Percentiles rank a stretch among this genome's conserved stretches.
Evolutionary conservation across 2,888 invertebrate genomes (phyloP).

Genomic region (Drosophila colorata): DNA sequence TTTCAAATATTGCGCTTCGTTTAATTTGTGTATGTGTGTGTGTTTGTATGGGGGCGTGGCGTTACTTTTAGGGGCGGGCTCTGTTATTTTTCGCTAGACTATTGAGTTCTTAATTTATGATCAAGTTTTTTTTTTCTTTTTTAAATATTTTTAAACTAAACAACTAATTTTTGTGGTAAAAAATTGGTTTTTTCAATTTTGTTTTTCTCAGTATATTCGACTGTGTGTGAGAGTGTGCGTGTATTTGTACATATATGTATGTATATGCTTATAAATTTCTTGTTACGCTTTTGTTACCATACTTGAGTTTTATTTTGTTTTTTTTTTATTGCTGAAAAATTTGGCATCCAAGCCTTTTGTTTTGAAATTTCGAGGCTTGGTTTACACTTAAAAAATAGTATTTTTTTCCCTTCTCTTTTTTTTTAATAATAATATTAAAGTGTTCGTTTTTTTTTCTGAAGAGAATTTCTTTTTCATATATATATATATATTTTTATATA

Average conservation of each 20-base stretch:
- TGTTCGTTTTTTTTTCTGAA: conserved; percentile 41
- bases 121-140: not conserved
- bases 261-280: conserved; percentile 57
- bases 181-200: conserved; percentile 11
- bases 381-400: conserved; percentile 75
- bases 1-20: conserved; percentile 43
- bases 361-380: conserved; percentile 64
- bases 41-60: conserved; percentile 34
- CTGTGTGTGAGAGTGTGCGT: conserved; percentile 32
- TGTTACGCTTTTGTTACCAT: conserved; percentile 45
- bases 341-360: conserved; percentile 68
- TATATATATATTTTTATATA: conserved; percentile 17
- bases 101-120: not conserved
- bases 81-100: conserved; percentile 7
- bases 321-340: conserved; percentile 71
- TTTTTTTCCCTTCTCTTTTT: conserved; percentile 35
- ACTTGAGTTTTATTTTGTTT: conserved; percentile 26
- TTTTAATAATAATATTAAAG: conserved; percentile 26
- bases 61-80: conserved; percentile 18
- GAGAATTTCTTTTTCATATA: conserved; percentile 15
- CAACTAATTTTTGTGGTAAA: conserved; percentile 12
- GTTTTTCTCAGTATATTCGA: conserved; percentile 32
- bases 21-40: conserved; percentile 21
- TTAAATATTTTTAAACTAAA: conserved; percentile 2
- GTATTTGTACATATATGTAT: conserved; percentile 32